Base-by-base conservation (phyloP, 2,797 vertebrate species). In the Glyptemys insculpta region DNA sequence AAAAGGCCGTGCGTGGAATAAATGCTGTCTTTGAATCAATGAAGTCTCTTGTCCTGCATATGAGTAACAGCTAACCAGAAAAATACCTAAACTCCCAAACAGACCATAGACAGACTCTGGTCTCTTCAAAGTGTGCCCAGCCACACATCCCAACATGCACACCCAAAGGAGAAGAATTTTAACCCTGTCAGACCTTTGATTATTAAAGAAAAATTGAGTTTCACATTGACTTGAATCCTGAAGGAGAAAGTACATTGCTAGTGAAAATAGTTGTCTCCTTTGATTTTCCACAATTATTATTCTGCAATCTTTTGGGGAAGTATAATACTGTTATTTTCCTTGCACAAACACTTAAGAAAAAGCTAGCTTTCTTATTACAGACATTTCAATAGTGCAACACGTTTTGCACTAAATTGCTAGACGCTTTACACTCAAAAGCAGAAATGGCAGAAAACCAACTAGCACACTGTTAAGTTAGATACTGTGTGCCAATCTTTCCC, bases 91-190 rank as follows among this genome's bases (percentile, higher is more conserved):
- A 84, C 81, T 27, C 54, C 52, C 88, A 85, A 92, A 95, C 15
- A 82, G 93, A 97, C 94, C 96, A 96, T 96, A 96, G 97, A 96
- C 91, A 91, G 94, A 88, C 80, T 86, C 83, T 54, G 74, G 74
- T 90, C 90, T 4, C 72, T 41, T 25, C 37, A 52, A 86, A 62
- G 34, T 92, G 81, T 1, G 0, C 88, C 56, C 88, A 91, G 21
- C 41, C 53, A 79, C 85, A 76, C 93, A 90, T 90, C 53, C 21
- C 37, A 74, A 74, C 21, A 27, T 74, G 41, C 37, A 14, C 6
- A 41, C 37, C n/a, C 68, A 27, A 8, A 5, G 19, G n/a, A 23
- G 65, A 68, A n/a, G 65, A 65, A 68, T 68, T 37, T 68, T 68
- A 18, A 68, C n/a, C 65, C 65, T 21, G n/a, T 72, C 68, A 23